Percentiles rank a stretch among this genome's conserved stretches.
Conservation (phyloP, 2,113 vertebrate species). For the Oncorhynchus gorbuscha region DNA sequence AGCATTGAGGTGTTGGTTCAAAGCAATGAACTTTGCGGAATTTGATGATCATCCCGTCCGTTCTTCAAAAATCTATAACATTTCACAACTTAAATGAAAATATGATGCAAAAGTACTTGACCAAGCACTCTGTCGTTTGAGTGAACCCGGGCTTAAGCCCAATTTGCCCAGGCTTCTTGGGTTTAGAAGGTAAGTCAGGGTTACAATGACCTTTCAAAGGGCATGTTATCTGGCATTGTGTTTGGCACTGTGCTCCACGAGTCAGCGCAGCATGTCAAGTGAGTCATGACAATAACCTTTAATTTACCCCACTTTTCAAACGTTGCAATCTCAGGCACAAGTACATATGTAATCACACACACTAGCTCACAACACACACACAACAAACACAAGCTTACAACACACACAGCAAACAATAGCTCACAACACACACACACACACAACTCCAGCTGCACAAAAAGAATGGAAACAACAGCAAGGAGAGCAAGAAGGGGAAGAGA, state of each 20-base stretch:
- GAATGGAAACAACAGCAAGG: no score
- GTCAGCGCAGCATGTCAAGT: slow-evolving; percentile 7
- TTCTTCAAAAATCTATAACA: background rate
- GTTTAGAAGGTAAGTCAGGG: background rate
- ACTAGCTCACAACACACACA: no score
- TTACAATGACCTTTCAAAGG: slow-evolving; percentile 29
- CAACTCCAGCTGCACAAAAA: no score
- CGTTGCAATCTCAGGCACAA: background rate
- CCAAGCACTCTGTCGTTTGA: no score
- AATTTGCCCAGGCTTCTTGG: slow-evolving; percentile 1
- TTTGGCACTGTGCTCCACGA: background rate
- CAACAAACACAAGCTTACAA: no score
- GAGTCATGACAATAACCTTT: slow-evolving; percentile 35
- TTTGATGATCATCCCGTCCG: slow-evolving; percentile 18
- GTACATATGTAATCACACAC: background rate
- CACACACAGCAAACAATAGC: no score
- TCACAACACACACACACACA: no score
- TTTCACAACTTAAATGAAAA: no score
- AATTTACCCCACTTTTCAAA: slow-evolving; percentile 18
- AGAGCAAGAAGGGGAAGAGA: no score
- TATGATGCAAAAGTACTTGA: background rate
- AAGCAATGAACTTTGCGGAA: background rate
- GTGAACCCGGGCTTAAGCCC: background rate
- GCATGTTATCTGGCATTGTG: background rate
- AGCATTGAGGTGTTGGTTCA: slow-evolving; percentile 30